phyloP scores from a whole-genome alignment of 2,797 vertebrate species.

The Botia kubotai region DNA sequence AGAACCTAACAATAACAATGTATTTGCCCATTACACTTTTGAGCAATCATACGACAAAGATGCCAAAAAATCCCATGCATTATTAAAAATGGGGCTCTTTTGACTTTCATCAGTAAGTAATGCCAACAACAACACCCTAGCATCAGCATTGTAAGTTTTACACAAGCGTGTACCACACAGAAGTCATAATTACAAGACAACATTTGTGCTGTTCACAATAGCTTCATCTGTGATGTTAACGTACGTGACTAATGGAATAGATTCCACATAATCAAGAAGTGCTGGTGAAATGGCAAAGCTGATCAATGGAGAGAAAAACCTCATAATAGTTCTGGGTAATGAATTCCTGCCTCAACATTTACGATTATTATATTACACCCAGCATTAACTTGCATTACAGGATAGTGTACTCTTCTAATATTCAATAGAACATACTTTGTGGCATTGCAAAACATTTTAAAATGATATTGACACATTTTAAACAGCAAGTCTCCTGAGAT shows the following conservation, averaged over 20 bases:
- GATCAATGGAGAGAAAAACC: constrained; percentile 26
- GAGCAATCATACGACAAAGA: too few species aligned
- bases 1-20: too few species aligned
- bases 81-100: too few species aligned
- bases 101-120: too few species aligned
- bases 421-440: not conserved
- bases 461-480: constrained; percentile 1
- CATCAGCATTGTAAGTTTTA: too few species aligned
- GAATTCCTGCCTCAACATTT: constrained; percentile 29
- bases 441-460: not conserved
- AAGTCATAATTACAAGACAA: not conserved
- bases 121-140: too few species aligned
- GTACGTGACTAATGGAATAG: constrained; percentile 30
- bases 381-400: not conserved
- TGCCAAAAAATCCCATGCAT: too few species aligned
- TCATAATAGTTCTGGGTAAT: constrained; percentile 31
- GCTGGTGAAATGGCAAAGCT: not conserved
- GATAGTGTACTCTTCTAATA: not conserved
- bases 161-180: not conserved
- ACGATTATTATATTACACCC: constrained; percentile 15
- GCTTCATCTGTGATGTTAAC: constrained; percentile 21
- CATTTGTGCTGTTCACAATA: constrained; percentile 28
- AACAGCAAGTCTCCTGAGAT: not conserved
- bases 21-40: too few species aligned
- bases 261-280: constrained; percentile 2